Conservation (phyloP, 2,888 invertebrate species). For the Epirrhoe tristata region DNA sequence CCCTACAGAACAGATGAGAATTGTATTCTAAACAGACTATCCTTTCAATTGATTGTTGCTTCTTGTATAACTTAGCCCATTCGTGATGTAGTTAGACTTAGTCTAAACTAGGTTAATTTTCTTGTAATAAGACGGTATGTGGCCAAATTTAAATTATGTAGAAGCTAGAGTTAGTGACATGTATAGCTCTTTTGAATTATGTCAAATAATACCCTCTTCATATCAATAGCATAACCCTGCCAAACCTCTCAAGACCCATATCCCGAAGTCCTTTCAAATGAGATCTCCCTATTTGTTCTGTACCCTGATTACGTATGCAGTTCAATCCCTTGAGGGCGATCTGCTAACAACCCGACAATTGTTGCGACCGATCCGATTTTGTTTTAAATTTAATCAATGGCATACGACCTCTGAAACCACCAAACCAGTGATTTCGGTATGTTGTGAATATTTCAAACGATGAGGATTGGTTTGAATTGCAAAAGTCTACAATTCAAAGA, state of each 20-base stretch:
- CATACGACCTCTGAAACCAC: slow-evolving; percentile 25
- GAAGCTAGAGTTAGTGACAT: neutral
- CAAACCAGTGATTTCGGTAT: neutral
- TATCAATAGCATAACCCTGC: slow-evolving; percentile 26
- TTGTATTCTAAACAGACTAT: too few relatives aligned
- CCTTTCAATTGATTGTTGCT: too few relatives aligned
- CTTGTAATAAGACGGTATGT: too few relatives aligned
- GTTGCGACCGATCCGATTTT: slow-evolving; percentile 41
- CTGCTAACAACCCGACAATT: slow-evolving; percentile 45
- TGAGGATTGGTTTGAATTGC: too few relatives aligned
- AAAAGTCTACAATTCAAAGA: too few relatives aligned
- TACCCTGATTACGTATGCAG: slow-evolving; percentile 46
- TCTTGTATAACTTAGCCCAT: too few relatives aligned
- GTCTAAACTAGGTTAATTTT: too few relatives aligned
- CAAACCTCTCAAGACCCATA: slow-evolving; percentile 19
- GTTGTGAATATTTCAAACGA: neutral
- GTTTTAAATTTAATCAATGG: slow-evolving; percentile 42
- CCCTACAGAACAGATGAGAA: too few relatives aligned
- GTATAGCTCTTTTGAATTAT: neutral
- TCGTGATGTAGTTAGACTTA: too few relatives aligned
- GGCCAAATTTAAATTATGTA: too few relatives aligned
- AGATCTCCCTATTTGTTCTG: slow-evolving; percentile 41
- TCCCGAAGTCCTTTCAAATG: slow-evolving; percentile 36
- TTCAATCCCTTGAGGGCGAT: slow-evolving; percentile 38
- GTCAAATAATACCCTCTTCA: slow-evolving; percentile 20